phyloP scores from a whole-genome alignment of 2,113 vertebrate genomes.

The Calyptomena viridis region DNA sequence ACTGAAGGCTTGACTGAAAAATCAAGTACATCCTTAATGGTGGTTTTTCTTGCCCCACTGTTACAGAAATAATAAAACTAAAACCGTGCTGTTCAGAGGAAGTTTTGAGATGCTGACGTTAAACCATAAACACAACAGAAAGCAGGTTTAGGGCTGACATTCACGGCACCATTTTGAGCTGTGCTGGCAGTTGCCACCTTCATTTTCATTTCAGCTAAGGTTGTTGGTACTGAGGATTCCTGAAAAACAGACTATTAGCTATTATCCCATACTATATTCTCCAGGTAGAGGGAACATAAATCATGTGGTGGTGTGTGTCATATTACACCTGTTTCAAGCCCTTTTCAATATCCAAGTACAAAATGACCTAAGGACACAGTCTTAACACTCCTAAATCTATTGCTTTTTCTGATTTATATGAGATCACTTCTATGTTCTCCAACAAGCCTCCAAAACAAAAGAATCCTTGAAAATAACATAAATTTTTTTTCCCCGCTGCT shows the following conservation, averaged over 20 bases:
- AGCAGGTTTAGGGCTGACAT: background rate
- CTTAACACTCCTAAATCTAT: background rate
- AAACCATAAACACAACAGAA: background rate
- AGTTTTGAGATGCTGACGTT: background rate
- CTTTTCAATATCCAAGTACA: background rate
- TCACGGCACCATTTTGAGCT: background rate
- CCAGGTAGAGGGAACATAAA: background rate
- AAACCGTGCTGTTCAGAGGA: background rate
- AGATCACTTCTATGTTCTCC: background rate
- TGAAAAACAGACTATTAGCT: background rate
- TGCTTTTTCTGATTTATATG: background rate
- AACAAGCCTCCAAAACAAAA: background rate
- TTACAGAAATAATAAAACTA: background rate
- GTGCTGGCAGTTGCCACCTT: background rate
- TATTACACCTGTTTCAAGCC: background rate
- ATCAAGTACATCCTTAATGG: background rate
- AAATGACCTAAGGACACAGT: background rate
- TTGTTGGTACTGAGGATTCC: background rate
- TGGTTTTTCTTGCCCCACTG: background rate
- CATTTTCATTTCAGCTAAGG: background rate
- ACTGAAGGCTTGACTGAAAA: background rate
- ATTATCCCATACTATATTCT: background rate
- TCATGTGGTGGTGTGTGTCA: background rate
- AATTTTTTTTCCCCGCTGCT: background rate
- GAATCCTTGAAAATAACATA: background rate